Evolutionary conservation across 2,888 invertebrate species (phyloP).

Genomic region (Stenolophus ochropezus): DNA sequence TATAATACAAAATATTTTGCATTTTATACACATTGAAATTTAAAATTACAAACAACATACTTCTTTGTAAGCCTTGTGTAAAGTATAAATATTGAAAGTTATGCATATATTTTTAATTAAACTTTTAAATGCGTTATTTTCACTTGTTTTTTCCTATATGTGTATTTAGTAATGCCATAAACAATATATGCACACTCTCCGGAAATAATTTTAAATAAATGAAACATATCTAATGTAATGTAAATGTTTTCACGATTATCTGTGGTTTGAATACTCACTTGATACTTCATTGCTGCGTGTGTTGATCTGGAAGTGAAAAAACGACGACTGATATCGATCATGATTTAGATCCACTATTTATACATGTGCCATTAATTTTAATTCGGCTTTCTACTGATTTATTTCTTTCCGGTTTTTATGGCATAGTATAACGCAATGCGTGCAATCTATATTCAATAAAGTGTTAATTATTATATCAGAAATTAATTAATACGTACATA

Average conservation of each 20-base stretch:
- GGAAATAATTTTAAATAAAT: neutral
- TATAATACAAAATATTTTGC: too few species aligned
- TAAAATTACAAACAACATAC: too few species aligned
- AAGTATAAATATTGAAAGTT: too few species aligned
- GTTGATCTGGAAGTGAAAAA: constrained; percentile 28
- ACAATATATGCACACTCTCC: neutral
- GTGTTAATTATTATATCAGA: constrained; percentile 21
- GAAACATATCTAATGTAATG: neutral
- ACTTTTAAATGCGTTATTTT: neutral
- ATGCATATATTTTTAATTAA: too few species aligned
- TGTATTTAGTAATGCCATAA: neutral
- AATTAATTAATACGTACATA: constrained; percentile 14
- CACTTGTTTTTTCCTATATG: neutral
- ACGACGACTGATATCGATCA: constrained; percentile 36
- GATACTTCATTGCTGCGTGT: constrained; percentile 34
- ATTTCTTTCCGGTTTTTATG: constrained; percentile 50
- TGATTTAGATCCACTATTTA: constrained; percentile 38
- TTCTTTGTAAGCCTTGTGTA: too few species aligned
- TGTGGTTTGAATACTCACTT: constrained; percentile 32
- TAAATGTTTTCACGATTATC: neutral
- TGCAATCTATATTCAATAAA: constrained; percentile 16
- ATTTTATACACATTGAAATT: too few species aligned
- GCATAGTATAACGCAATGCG: constrained; percentile 48
- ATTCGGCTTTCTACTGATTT: constrained; percentile 52
- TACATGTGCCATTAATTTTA: constrained; percentile 51